Evolutionary conservation across 2,888 invertebrate species (phyloP).

Genomic region (Gandaritis pyraliata): DNA sequence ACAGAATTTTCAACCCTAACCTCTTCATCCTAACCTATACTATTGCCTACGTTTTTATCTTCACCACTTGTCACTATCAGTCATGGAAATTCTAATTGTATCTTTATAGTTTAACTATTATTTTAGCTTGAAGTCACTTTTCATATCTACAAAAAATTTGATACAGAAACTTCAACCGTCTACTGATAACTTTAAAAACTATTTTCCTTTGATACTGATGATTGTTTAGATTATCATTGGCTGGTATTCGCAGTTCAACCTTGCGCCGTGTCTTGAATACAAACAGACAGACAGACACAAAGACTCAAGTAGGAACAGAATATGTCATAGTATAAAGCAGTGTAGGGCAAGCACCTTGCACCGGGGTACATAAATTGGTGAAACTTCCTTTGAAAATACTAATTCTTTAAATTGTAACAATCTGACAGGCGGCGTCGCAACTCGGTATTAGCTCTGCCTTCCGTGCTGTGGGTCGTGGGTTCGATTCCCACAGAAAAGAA

Average conservation of each 20-base stretch:
- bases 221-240: background rate
- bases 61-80: background rate
- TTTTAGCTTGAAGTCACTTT: slow-evolving; percentile 13
- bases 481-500: too few relatives aligned
- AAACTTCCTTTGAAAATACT: background rate
- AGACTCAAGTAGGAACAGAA: slow-evolving; percentile 41
- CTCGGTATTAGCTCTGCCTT: too few relatives aligned
- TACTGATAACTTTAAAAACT: background rate
- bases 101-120: background rate
- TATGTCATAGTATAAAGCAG: slow-evolving; percentile 17
- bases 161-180: background rate
- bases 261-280: slow-evolving; percentile 54
- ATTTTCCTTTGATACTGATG: slow-evolving; percentile 16
- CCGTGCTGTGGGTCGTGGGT: too few relatives aligned
- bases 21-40: background rate
- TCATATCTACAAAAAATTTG: background rate
- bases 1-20: background rate
- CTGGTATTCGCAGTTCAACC: slow-evolving; percentile 41
- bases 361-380: slow-evolving; percentile 27
- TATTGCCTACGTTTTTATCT: slow-evolving; percentile 1
- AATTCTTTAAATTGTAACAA: too few relatives aligned
- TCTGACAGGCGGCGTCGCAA: too few relatives aligned
- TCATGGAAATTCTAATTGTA: slow-evolving; percentile 5
- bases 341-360: slow-evolving; percentile 47
- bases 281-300: slow-evolving; percentile 47